A percentile compares a stretch with the other conserved stretches of the same genome.
These are phyloP conservation scores for Alces alces DNA, from an alignment of 2,113 vertebrate species.

Conservation along the genomic window DNA sequence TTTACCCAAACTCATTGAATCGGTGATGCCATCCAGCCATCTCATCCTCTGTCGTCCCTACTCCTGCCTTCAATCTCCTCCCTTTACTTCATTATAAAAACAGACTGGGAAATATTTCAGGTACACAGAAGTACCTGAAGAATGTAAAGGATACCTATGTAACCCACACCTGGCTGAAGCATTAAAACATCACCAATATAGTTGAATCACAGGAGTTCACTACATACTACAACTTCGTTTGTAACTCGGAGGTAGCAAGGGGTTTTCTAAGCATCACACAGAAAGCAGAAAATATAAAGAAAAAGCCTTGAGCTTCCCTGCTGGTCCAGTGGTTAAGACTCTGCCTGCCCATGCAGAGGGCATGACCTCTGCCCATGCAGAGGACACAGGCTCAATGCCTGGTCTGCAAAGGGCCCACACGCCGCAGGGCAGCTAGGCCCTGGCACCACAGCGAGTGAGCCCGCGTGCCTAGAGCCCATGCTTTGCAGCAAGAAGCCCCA, in stretches of 20 bases:
- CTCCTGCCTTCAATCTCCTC: neutral
- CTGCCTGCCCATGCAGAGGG: neutral
- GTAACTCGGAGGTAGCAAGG: neutral
- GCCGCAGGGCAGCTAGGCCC: neutral
- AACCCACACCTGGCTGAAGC: neutral
- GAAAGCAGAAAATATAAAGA: neutral
- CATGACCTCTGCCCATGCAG: neutral
- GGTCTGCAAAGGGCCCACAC: neutral
- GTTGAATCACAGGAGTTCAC: neutral
- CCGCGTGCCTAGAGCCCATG: neutral
- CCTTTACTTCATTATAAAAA: neutral
- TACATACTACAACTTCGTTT: neutral
- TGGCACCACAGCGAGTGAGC: neutral
- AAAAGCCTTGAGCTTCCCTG: neutral
- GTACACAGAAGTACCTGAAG: neutral
- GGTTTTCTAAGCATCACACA: neutral
- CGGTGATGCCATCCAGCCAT: neutral
- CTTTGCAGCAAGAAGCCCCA: neutral
- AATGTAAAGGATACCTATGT: neutral
- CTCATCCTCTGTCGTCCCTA: neutral
- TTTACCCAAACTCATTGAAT: neutral
- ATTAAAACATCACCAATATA: neutral
- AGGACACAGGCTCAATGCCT: neutral
- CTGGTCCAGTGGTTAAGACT: neutral
- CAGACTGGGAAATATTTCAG: neutral